A percentile compares a stretch with the other conserved stretches of the same genome.
phyloP scores from a whole-genome alignment of 2,888 invertebrate genomes.

The Scaptomyza caliginosa region DNA sequence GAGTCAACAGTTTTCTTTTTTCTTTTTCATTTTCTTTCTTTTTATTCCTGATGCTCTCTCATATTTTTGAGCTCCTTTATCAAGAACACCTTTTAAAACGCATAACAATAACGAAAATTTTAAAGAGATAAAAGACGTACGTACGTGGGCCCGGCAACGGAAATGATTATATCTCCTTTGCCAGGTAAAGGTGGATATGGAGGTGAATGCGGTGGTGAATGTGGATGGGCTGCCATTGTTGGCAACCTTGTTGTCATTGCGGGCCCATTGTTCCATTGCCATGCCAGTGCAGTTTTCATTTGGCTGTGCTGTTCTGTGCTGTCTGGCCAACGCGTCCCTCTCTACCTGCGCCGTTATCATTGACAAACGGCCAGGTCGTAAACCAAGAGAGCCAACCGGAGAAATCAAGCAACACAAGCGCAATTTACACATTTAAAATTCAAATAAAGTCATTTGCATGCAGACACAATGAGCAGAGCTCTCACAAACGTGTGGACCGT shows the following conservation, averaged over 20 bases:
- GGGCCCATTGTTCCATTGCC: slow-evolving; percentile 65
- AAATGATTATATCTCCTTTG: slow-evolving; percentile 77
- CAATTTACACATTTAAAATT: slow-evolving; percentile 78
- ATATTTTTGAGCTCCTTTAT: slow-evolving; percentile 47
- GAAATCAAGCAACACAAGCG: slow-evolving; percentile 60
- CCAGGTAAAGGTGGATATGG: slow-evolving; percentile 13
- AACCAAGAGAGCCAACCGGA: slow-evolving; percentile 39
- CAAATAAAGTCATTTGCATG: slow-evolving; percentile 78
- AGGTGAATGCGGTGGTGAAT: not conserved
- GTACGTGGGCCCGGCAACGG: slow-evolving; percentile 73
- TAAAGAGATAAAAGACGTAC: slow-evolving; percentile 76
- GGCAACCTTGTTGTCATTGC: slow-evolving; percentile 65
- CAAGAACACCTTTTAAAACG: slow-evolving; percentile 73
- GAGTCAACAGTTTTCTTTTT: slow-evolving; percentile 64
- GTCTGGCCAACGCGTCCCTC: slow-evolving; percentile 42
- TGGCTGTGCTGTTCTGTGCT: slow-evolving; percentile 31
- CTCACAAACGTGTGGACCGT: not conserved
- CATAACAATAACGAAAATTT: slow-evolving; percentile 77
- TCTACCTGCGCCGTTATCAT: slow-evolving; percentile 66
- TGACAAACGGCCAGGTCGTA: slow-evolving; percentile 77
- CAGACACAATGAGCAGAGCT: slow-evolving; percentile 64
- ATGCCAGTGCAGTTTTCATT: slow-evolving; percentile 69
- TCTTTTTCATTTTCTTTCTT: slow-evolving; percentile 23
- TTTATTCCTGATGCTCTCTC: slow-evolving; percentile 17
- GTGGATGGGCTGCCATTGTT: slow-evolving; percentile 28